phyloP scores from a whole-genome alignment of 2,113 vertebrate species.

The Lagopus leucura region DNA sequence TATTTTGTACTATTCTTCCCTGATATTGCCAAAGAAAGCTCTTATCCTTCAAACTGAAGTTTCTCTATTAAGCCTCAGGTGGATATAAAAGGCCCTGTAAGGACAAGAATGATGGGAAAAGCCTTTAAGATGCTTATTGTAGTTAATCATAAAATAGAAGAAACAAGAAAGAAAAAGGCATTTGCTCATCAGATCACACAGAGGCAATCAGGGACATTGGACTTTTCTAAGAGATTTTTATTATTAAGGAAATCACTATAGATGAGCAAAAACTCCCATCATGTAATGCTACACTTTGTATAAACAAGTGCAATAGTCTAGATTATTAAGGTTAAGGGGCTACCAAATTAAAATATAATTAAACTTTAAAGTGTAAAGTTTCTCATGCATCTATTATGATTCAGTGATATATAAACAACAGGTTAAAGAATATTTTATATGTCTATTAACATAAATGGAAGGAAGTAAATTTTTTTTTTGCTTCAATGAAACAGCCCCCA shows the following conservation, averaged over 20 bases:
- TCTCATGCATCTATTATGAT: neutral
- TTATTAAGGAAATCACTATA: neutral
- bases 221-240: neutral
- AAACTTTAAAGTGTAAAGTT: neutral
- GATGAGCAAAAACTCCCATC: neutral
- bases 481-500: neutral
- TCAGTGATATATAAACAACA: accelerated
- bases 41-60: neutral
- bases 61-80: neutral
- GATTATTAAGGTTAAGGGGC: neutral
- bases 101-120: neutral
- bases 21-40: neutral
- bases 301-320: neutral
- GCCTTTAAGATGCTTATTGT: neutral
- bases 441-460: neutral
- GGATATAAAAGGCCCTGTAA: neutral
- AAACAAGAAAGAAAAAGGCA: neutral
- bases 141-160: neutral
- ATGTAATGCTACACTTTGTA: accelerated
- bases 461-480: neutral
- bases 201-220: neutral
- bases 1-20: neutral
- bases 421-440: neutral
- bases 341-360: neutral
- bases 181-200: neutral